Evolutionary conservation across 2,113 vertebrate species (phyloP), one percentile per base, ranked within the genome.

Genomic region (Scomber scombrus): DNA sequence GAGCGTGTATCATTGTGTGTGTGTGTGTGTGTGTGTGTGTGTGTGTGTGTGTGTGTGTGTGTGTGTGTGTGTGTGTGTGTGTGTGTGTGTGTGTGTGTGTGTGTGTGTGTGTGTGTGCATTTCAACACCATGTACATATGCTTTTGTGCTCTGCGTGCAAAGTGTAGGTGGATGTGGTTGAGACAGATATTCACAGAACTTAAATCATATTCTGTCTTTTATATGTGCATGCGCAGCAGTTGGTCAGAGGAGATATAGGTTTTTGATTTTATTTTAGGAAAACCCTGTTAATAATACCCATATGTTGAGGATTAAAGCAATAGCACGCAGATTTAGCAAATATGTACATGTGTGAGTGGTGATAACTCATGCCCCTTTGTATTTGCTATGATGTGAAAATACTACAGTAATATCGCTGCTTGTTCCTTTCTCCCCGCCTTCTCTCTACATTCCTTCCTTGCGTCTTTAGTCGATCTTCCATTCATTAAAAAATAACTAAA

Each of bases 121-220:
- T 73, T 82, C 75, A 66, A 19, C 55, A 2, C n/a, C 75, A 45
- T 21, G 31, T n/a, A 51, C 70, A 75, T 85, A 63, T 86, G 73
- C 80, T 76, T 85, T 77, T 82, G 78, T 79, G 80, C 54, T 77
- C 34, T 21, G 60, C 64, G 23, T 82, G 89, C 70, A 69, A 49
- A 81, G 80, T 85, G 91, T 89, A 81, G 92, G 93, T 73, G 91
- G 90, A 89, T 89, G 86, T 83, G 89, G 77, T 90, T 85, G 81
- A 87, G 75, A 74, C 73, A 47, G 75, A 91, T 86, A 78, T 84
- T 87, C 40, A 58, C 63, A 70, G 60, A 78, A 86, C 87, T 87
- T 81, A 75, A 88, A 87, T 85, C 65, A 60, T 46, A 62, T 78
- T 88, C 70, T 82, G 85, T 66, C 73, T 90, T 88, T 92, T 55